phyloP scores from a whole-genome alignment of 2,888 invertebrate species.

The Yponomeuta plumbellus region DNA sequence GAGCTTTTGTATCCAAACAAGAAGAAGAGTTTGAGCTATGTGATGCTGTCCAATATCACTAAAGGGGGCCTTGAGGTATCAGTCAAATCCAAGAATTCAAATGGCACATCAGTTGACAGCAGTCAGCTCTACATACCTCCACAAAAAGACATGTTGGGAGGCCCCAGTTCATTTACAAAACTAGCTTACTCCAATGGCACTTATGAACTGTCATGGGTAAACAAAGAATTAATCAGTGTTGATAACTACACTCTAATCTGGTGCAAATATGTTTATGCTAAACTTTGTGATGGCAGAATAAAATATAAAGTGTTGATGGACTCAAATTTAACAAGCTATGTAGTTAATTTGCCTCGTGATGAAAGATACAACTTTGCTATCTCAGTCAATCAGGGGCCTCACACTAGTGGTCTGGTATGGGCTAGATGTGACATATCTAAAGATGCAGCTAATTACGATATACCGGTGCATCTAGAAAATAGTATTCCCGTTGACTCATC shows the following conservation, averaged over 20 bases:
- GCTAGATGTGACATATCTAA: slow-evolving; percentile 80
- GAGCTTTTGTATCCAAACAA: slow-evolving; percentile 43
- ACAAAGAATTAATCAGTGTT: slow-evolving; percentile 57
- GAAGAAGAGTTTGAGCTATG: slow-evolving; percentile 73
- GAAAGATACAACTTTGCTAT: slow-evolving; percentile 86
- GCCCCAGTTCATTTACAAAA: slow-evolving; percentile 77
- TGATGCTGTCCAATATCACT: slow-evolving; percentile 54
- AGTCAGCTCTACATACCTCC: slow-evolving; percentile 79
- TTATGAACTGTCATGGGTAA: slow-evolving; percentile 86
- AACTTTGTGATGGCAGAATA: slow-evolving; percentile 74
- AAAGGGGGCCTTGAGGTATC: slow-evolving; percentile 62
- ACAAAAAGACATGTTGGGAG: slow-evolving; percentile 65
- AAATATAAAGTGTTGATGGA: slow-evolving; percentile 53
- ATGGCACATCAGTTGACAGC: slow-evolving; percentile 74
- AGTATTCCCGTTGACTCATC: slow-evolving; percentile 28
- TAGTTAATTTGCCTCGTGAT: slow-evolving; percentile 77
- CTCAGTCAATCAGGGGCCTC: slow-evolving; percentile 81
- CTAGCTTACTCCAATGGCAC: slow-evolving; percentile 82
- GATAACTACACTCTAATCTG: slow-evolving; percentile 89
- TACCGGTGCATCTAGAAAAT: not conserved
- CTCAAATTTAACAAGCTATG: slow-evolving; percentile 62
- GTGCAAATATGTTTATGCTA: slow-evolving; percentile 75
- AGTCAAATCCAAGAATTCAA: slow-evolving; percentile 78
- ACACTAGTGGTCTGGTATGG: slow-evolving; percentile 92
- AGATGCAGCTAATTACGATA: slow-evolving; percentile 37